Conservation (phyloP, 2,797 vertebrate species). For the Poecilia gillii region DNA sequence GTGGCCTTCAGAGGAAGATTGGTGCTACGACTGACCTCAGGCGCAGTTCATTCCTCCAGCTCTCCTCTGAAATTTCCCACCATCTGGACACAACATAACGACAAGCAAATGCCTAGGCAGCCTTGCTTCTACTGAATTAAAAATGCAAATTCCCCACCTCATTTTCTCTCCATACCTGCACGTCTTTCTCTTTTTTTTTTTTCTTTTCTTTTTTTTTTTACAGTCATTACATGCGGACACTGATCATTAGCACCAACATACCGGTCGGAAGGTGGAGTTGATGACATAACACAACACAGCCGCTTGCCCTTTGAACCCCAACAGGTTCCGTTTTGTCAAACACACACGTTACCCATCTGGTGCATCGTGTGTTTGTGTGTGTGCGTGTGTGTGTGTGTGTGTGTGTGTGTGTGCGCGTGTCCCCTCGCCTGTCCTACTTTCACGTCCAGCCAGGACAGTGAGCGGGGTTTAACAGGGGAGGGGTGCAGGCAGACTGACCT, state of each 20-base stretch:
- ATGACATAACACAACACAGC: slow-evolving; percentile 70
- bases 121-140: slow-evolving; percentile 5
- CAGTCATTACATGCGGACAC: slow-evolving; percentile 5
- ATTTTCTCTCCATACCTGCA: not conserved
- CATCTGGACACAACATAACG: slow-evolving; percentile 8
- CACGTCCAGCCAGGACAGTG: slow-evolving; percentile 71
- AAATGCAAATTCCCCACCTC: slow-evolving; percentile 1
- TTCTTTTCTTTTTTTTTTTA: slow-evolving; percentile 16
- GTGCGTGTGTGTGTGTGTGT: slow-evolving; percentile 18
- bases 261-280: slow-evolving; percentile 55
- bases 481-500: slow-evolving; percentile 76
- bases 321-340: slow-evolving; percentile 72
- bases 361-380: slow-evolving; percentile 27
- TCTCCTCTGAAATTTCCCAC: slow-evolving; percentile 30
- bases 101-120: not conserved
- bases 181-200: not conserved
- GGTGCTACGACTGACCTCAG: slow-evolving; percentile 1
- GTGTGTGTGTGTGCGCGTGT: slow-evolving; percentile 25
- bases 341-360: slow-evolving; percentile 72
- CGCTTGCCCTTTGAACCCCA: slow-evolving; percentile 68
- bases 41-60: not conserved
- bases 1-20: slow-evolving; percentile 7
- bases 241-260: slow-evolving; percentile 60
- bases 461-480: slow-evolving; percentile 59
- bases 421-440: slow-evolving; percentile 72